Conservation (phyloP, 2,113 vertebrate species). For the Ceyx margarethae region DNA sequence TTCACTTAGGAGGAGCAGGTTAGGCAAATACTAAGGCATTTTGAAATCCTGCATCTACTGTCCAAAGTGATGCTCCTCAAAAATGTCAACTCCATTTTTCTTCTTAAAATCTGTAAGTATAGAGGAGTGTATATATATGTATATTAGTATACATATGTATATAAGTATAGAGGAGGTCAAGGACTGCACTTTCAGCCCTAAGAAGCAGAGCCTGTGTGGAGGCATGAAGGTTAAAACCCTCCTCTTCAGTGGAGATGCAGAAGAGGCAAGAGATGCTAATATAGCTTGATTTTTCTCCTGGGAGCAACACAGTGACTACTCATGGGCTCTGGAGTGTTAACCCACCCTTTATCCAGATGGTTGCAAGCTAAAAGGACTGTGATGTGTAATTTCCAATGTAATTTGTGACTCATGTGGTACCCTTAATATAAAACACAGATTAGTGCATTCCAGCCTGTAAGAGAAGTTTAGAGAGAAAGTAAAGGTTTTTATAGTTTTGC, state of each 20-base stretch:
- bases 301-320: neutral
- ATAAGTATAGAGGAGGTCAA: neutral
- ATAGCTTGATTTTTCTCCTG: neutral
- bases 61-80: neutral
- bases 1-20: neutral
- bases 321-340: neutral
- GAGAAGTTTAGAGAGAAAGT: neutral
- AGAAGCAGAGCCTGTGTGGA: neutral
- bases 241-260: neutral
- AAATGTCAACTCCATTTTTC: neutral
- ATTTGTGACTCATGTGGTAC: neutral
- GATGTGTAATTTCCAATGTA: neutral
- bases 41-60: neutral
- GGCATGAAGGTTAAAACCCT: neutral
- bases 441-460: neutral
- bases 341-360: neutral
- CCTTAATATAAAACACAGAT: neutral
- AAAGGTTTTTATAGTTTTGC: neutral
- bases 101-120: neutral
- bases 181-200: neutral
- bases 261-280: neutral
- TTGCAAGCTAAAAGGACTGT: neutral
- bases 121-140: too few species aligned
- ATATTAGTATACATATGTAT: too few species aligned
- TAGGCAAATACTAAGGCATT: neutral